These are phyloP conservation scores for Etheostoma perlongum DNA, from an alignment of 2,797 vertebrate species.

Conservation along the genomic window DNA sequence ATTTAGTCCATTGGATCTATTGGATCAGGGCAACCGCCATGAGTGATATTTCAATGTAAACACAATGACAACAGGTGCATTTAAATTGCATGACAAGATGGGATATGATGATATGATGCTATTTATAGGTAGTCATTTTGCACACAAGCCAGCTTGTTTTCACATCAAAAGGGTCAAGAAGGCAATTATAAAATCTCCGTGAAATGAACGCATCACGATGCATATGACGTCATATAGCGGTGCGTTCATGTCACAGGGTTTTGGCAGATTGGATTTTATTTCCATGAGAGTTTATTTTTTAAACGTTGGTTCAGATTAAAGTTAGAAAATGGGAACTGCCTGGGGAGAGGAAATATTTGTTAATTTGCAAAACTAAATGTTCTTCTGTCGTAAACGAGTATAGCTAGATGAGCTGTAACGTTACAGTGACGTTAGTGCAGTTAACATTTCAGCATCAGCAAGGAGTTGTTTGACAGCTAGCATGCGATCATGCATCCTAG, in stretches of 20 bases:
- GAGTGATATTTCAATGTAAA: background rate
- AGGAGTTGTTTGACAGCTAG: slow-evolving; percentile 48
- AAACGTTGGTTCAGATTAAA: background rate
- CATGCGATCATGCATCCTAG: slow-evolving; percentile 12
- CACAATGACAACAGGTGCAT: background rate
- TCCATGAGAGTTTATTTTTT: too few relatives aligned
- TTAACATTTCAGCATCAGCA: background rate
- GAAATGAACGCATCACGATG: background rate
- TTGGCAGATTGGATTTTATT: too few relatives aligned
- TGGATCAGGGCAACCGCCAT: background rate
- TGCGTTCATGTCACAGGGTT: background rate
- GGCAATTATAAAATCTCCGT: background rate
- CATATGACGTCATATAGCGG: background rate
- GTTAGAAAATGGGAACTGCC: background rate
- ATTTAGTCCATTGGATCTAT: background rate
- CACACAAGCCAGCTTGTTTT: background rate
- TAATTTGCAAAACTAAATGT: background rate
- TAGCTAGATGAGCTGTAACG: background rate
- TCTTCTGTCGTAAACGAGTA: background rate
- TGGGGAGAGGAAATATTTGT: too few relatives aligned
- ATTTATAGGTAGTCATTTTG: background rate
- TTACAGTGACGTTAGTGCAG: background rate
- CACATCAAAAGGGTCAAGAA: background rate
- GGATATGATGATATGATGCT: too few relatives aligned
- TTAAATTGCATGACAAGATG: background rate